Conservation (phyloP, 1,140 invertebrate genomes). For the Polypedilum pembai region DNA sequence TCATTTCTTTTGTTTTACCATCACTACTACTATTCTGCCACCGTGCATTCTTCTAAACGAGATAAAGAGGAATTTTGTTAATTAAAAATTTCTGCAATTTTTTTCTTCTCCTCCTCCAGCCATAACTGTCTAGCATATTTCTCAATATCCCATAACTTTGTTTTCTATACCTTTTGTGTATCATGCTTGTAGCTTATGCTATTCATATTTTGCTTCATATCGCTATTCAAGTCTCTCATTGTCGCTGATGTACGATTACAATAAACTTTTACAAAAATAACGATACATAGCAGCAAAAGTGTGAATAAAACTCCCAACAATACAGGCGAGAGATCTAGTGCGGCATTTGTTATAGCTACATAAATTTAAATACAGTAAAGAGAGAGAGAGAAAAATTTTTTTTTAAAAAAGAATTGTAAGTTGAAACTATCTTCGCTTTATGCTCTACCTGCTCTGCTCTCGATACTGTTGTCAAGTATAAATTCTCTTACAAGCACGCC, state of each 20-base stretch:
- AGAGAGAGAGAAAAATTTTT: neutral
- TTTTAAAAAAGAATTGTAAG: neutral
- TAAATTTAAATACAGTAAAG: neutral
- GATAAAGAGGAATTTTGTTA: neutral
- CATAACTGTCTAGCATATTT: too few species aligned
- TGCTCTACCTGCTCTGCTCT: slow-evolving; percentile 12
- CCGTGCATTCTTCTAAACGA: slow-evolving; percentile 31
- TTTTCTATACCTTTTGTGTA: neutral
- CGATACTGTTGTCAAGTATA: slow-evolving; percentile 40
- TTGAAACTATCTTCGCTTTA: neutral
- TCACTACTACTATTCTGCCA: slow-evolving; percentile 44
- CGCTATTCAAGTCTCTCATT: neutral
- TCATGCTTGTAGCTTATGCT: slow-evolving; percentile 20
- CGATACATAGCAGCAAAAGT: neutral
- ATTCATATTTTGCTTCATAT: slow-evolving; percentile 10
- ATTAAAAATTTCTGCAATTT: too few species aligned
- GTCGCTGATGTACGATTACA: slow-evolving; percentile 7
- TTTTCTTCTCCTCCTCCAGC: too few species aligned
- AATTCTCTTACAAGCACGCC: slow-evolving; percentile 40
- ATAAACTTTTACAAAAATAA: slow-evolving; percentile 24
- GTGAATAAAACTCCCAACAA: neutral
- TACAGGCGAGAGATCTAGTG: slow-evolving; percentile 8
- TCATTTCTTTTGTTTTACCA: slow-evolving; percentile 37
- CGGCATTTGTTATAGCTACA: slow-evolving; percentile 2
- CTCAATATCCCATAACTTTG: neutral